Conservation (phyloP, 2,797 vertebrate genomes). For the Scolopax rusticola region DNA sequence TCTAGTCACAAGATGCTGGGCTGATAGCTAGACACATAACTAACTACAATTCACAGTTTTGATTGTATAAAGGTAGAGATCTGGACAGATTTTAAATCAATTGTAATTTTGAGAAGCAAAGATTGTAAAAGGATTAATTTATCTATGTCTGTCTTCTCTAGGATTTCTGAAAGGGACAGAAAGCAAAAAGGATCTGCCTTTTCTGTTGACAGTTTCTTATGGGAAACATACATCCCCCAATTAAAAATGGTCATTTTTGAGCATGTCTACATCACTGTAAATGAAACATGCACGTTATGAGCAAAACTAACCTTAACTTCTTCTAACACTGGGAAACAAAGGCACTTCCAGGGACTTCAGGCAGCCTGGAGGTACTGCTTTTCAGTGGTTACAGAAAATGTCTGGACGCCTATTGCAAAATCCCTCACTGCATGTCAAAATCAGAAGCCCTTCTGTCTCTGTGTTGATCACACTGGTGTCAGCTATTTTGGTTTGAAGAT, state of each 20-base stretch:
- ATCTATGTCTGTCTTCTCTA: not conserved
- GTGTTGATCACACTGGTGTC: conserved; percentile 9
- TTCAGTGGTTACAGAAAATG: not conserved
- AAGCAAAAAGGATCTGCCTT: not conserved
- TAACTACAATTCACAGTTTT: not conserved
- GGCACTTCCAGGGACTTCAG: not conserved
- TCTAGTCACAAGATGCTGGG: not conserved
- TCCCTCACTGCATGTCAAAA: not conserved
- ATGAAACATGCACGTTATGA: not conserved
- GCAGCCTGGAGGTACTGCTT: not conserved
- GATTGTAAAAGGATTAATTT: not conserved
- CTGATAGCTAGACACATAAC: not conserved
- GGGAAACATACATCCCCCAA: rapidly evolving
- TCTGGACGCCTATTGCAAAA: not conserved
- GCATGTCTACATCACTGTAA: not conserved
- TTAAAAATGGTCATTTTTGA: not conserved
- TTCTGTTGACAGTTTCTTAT: not conserved
- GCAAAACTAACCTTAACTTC: not conserved
- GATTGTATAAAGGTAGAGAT: not conserved
- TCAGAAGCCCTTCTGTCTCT: not conserved
- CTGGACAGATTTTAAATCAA: not conserved
- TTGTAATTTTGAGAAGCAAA: not conserved
- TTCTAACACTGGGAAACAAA: not conserved
- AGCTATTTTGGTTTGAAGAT: conserved; percentile 38
- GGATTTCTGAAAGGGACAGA: not conserved